These are phyloP conservation scores for Oostethus manadensis DNA, from an alignment of 2,113 vertebrate species.

Conservation along the genomic window DNA sequence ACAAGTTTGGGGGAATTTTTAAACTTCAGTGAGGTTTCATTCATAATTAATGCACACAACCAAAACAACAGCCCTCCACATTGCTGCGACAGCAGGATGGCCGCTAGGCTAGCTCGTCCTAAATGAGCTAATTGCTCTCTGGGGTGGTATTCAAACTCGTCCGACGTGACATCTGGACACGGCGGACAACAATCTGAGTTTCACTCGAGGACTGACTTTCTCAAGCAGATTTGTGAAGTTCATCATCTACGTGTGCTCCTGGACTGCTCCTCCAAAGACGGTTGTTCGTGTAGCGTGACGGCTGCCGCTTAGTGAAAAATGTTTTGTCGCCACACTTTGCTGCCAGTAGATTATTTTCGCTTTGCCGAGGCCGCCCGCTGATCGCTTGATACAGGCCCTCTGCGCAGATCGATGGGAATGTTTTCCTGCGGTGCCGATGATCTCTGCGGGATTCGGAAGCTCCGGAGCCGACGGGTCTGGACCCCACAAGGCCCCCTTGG, in stretches of 20 bases:
- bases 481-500: neutral
- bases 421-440: conserved; percentile 42
- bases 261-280: conserved; percentile 1
- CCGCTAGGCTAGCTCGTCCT: neutral
- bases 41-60: too few relatives aligned
- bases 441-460: conserved; percentile 39
- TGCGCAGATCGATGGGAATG: conserved; percentile 57
- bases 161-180: neutral
- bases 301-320: conserved; percentile 41
- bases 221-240: neutral
- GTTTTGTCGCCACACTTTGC: conserved; percentile 39
- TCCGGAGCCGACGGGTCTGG: conserved; percentile 34
- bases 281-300: conserved; percentile 25
- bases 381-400: conserved; percentile 46
- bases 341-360: conserved; percentile 50
- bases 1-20: too few relatives aligned
- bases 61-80: too few relatives aligned
- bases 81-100: conserved; percentile 1
- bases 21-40: too few relatives aligned
- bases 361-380: conserved; percentile 36
- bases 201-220: neutral
- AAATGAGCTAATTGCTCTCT: conserved; percentile 2
- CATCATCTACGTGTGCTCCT: neutral
- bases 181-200: neutral
- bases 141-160: neutral